These are phyloP conservation scores for Lethocerus indicus DNA, from an alignment of 1,140 invertebrate genomes.

Conservation along the genomic window DNA sequence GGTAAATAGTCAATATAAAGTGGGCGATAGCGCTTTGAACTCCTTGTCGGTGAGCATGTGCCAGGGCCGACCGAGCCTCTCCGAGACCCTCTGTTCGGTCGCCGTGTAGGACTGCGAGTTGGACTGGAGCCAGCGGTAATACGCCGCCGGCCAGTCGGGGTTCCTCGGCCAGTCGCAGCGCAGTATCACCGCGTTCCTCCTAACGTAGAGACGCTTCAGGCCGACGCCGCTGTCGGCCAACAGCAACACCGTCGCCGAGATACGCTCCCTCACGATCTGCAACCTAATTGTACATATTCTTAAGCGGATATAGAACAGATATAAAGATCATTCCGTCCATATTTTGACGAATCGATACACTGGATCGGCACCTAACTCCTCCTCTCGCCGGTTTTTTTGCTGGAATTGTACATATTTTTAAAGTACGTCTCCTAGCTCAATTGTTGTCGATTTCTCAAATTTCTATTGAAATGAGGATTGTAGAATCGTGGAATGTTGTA, in stretches of 20 bases:
- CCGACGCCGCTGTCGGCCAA: constrained; percentile 46
- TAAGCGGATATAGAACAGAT: not conserved
- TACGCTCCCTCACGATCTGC: constrained; percentile 55
- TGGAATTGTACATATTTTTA: not conserved
- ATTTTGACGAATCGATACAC: not conserved
- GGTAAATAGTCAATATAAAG: constrained; percentile 1
- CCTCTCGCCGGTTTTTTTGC: not conserved
- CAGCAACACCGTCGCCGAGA: constrained; percentile 62
- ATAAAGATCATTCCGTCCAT: not conserved
- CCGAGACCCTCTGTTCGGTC: constrained; percentile 48
- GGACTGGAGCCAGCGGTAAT: constrained; percentile 43
- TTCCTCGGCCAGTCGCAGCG: constrained; percentile 49
- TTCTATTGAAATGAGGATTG: no score
- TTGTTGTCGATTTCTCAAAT: not conserved
- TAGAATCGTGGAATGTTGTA: no score
- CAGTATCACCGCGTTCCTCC: constrained; percentile 52
- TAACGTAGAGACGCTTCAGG: constrained; percentile 43
- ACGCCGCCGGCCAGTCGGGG: constrained; percentile 46
- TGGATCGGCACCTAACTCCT: not conserved
- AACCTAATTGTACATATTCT: no score
- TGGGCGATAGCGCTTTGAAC: constrained; percentile 26
- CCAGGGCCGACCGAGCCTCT: constrained; percentile 50
- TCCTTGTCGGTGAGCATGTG: constrained; percentile 52
- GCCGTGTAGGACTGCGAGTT: constrained; percentile 41
- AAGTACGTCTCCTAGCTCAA: not conserved